Evolutionary conservation across 1,140 invertebrate species (phyloP).

Genomic region (Panagrolaimus sp.): DNA sequence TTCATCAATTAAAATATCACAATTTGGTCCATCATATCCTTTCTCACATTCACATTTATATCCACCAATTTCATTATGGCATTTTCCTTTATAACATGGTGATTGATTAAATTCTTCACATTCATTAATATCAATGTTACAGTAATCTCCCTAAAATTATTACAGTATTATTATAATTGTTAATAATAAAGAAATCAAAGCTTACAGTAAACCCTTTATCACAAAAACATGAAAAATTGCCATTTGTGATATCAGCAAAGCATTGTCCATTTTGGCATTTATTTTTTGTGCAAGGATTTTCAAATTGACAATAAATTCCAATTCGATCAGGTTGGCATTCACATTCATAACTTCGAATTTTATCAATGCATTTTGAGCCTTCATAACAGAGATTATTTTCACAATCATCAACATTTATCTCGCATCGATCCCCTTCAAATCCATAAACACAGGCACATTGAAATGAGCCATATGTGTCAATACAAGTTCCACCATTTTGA

Average conservation of each 20-base stretch:
- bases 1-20: constrained; percentile 81
- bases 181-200: constrained; percentile 13
- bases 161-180: constrained; percentile 69
- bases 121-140: constrained; percentile 83
- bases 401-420: constrained; percentile 6
- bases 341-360: constrained; percentile 82
- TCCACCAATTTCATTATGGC: constrained; percentile 78
- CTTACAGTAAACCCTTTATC: constrained; percentile 27
- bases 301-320: constrained; percentile 41
- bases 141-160: constrained; percentile 79
- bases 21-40: constrained; percentile 71
- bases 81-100: constrained; percentile 77
- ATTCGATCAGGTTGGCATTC: constrained; percentile 83
- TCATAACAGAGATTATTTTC: constrained; percentile 3
- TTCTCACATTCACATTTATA: constrained; percentile 47
- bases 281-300: constrained; percentile 26
- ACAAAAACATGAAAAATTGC: constrained; percentile 28
- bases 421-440: background rate
- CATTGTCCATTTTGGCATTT: constrained; percentile 19
- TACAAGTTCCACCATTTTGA: constrained; percentile 17
- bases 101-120: constrained; percentile 15
- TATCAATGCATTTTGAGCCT: constrained; percentile 15
- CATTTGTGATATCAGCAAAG: constrained; percentile 23
- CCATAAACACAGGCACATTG: constrained; percentile 7
- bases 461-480: background rate